Base-by-base conservation (phyloP, 2,113 vertebrate genomes). In the Periophthalmodon schlosseri region DNA sequence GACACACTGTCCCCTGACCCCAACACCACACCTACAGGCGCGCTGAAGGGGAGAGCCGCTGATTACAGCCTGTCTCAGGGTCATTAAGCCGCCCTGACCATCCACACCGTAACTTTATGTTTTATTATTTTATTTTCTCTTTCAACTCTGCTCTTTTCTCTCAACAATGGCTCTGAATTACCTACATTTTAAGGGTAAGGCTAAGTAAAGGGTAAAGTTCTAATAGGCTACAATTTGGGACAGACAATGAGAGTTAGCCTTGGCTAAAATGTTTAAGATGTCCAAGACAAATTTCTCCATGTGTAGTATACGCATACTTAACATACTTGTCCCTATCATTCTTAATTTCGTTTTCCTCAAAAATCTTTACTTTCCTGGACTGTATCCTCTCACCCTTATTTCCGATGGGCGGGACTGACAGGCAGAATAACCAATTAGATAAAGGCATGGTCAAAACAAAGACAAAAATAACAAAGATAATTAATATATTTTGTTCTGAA, bases 21-120 rank as follows among this genome's bases (percentile, higher is more conserved):
- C 70, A 76, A 2, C 76, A 80, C 64, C 73, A 77, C 78, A 78
- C 79, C 84, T 56, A 73, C 70, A 66, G 73, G 78, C 65, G 10
- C 23, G 12, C 69, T n/a, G 57, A 74, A 80, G 74, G 78, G 72
- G 58, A 56, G 39, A 83, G 81, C 78, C 85, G 71, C 69, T 54
- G 81, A 90, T 84, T 83, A 74, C 73, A 83, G 73, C 64, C 74
- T 80, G 79, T 80, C 75, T 84, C 58, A 23, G 67, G 66, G 77
- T 88, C 77, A 73, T 84, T 85, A 85, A 65, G 73, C 61, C 76
- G 79, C 77, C 78, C 81, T 74, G 75, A 79, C 80, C 72, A 76
- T 75, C 56, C 72, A 67, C 74, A 74, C 66, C 76, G 34, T 21
- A 52, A 50, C 44, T 71, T 82, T 75, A 72, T 81, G 39, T 63